Base-by-base conservation (phyloP, 2,888 invertebrate genomes). In the Eurois occulta region DNA sequence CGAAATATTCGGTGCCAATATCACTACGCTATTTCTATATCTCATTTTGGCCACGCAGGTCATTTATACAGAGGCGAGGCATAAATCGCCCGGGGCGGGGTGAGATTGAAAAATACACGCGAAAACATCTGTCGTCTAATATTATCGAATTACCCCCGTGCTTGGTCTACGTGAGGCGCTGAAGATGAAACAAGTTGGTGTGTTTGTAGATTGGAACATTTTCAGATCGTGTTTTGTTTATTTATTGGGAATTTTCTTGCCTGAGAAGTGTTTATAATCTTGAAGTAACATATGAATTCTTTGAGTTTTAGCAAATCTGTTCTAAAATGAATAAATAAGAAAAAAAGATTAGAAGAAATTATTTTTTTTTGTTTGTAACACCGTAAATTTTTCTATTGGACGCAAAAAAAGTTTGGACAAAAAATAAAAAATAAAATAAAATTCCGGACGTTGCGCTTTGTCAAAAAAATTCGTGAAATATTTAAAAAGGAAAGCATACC, bases 121-220 rank as follows among this genome's bases (percentile, higher is more conserved):
- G 86, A 90, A 83, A 93, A 91, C 95, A 95, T 94, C 92, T 94
- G 94, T 93, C 92, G 91, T 86, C 93, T 93, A 94, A 95, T 95
- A 95, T 92, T 91, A 92, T 91, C 92, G 93, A 94, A 95, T 95
- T 94, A 93, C 94, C 89, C 87, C 89, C 88, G 88, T 84, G 80
- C 82, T 43, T 87, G 87, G 79, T 88, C 84, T 93, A 95, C 95
- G 95, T 95, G 95, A 94, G 92, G 91, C 89, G 79, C 77, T 81
- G 76, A 83, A 88, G 87, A 91, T 91, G 90, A 87, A 90, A 88
- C 74, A 89, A 85, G 84, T 86, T 73, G 72, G 84, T 77, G 82
- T 87, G 87, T 88, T 84, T 83, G 77, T 83, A 78, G 68, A 75
- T 64, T 73, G 75, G 64, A 75, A 76, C 78, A 24, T 78, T 89